Evolutionary conservation across 2,113 vertebrate species (phyloP).

Genomic region (Gnathonemus longibarbis): DNA sequence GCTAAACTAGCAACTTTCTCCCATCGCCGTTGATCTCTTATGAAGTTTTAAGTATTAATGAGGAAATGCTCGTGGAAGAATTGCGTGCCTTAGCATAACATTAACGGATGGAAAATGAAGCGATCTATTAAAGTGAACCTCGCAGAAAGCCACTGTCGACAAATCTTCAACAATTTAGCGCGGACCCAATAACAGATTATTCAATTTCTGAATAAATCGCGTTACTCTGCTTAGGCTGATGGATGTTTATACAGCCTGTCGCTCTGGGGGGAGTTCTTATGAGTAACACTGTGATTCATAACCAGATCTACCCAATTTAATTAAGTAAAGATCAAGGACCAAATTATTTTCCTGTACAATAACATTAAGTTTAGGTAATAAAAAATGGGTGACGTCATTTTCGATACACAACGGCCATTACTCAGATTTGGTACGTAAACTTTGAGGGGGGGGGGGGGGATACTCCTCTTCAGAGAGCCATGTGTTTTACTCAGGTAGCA

Average conservation of each 20-base stretch:
- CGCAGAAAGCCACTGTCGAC: neutral
- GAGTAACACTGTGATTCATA: slow-evolving; percentile 15
- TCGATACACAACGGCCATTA: neutral
- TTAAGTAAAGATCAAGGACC: slow-evolving; percentile 18
- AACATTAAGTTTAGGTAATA: slow-evolving; percentile 16
- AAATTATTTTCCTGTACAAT: slow-evolving; percentile 19
- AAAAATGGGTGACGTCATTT: slow-evolving; percentile 7
- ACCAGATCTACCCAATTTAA: slow-evolving; percentile 19
- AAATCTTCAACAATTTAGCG: slow-evolving; percentile 19
- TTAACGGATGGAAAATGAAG: neutral
- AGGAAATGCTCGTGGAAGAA: neutral
- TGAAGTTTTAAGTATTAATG: neutral
- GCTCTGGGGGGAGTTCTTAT: slow-evolving; percentile 10
- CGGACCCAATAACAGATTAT: slow-evolving; percentile 18
- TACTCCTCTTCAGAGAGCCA: neutral
- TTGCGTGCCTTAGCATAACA: neutral
- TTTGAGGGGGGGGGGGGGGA: no score
- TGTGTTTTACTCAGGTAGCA: neutral
- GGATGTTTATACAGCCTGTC: slow-evolving; percentile 17
- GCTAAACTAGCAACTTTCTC: slow-evolving; percentile 10
- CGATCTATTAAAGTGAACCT: slow-evolving; percentile 6
- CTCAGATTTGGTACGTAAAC: neutral
- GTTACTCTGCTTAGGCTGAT: slow-evolving; percentile 17
- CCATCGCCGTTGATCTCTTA: neutral
- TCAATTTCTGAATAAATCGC: slow-evolving; percentile 16